phyloP scores from a whole-genome alignment of 2,888 invertebrate species.

The Ypsolopha scabrella region DNA sequence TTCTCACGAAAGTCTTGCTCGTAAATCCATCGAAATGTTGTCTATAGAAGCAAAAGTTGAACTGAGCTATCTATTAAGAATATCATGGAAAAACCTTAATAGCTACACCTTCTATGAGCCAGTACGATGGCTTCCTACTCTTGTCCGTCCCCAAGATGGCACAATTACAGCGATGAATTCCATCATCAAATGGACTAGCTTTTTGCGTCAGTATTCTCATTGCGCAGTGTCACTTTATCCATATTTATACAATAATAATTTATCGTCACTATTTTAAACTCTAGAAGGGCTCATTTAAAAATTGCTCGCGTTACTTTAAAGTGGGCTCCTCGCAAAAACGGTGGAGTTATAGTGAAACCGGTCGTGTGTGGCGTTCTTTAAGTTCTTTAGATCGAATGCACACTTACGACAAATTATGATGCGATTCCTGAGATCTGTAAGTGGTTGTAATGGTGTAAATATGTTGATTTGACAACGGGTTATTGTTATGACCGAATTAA shows the following conservation, averaged over 20 bases:
- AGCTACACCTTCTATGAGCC: no score
- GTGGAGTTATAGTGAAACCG: slow-evolving; percentile 3
- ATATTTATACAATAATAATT: slow-evolving; percentile 5
- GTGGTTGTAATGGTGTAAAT: no score
- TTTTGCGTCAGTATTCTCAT: background rate
- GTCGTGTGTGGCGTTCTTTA: background rate
- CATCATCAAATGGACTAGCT: background rate
- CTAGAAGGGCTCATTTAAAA: slow-evolving; percentile 21
- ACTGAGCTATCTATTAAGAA: no score
- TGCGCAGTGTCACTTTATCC: slow-evolving; percentile 3
- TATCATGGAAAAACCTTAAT: no score
- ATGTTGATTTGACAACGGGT: no score
- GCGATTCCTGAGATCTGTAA: no score
- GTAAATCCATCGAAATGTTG: no score
- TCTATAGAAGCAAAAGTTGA: no score
- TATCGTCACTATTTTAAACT: slow-evolving; percentile 1
- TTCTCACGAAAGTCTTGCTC: no score
- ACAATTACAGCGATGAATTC: background rate
- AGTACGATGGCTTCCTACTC: no score
- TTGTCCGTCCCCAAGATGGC: no score
- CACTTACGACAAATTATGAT: background rate
- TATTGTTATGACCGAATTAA: no score
- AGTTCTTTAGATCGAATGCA: background rate
- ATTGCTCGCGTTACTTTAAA: slow-evolving; percentile 26
- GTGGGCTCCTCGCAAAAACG: slow-evolving; percentile 6